Evolutionary conservation across 2,797 vertebrate species (phyloP).

Genomic region (Spatula clypeata): DNA sequence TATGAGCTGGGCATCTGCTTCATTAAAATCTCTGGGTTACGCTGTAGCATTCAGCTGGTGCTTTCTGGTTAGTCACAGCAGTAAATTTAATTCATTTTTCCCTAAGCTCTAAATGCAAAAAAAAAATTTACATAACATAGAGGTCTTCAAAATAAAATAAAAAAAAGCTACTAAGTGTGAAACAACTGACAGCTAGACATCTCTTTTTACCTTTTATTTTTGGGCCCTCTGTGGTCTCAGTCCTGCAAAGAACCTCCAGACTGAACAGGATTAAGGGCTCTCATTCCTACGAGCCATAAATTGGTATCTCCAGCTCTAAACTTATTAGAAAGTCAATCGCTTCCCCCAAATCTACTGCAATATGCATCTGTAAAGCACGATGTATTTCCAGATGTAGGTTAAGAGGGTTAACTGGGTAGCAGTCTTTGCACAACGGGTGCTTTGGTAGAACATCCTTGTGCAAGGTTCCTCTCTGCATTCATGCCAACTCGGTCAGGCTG

Average conservation of each 20-base stretch:
- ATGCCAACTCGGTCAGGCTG: not conserved
- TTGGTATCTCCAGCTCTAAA: not conserved
- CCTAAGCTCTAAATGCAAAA: not conserved
- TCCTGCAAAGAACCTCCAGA: not conserved
- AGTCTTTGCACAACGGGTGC: not conserved
- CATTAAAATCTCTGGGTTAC: not conserved
- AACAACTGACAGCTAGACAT: not conserved
- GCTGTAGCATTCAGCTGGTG: not conserved
- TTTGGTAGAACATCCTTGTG: not conserved
- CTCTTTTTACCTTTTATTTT: not conserved
- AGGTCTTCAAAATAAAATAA: not conserved
- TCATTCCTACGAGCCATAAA: not conserved
- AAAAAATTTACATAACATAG: rapidly evolving
- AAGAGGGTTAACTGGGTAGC: not conserved
- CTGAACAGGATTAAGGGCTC: not conserved
- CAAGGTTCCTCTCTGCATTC: not conserved
- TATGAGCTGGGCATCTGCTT: not conserved
- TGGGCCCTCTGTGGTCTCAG: not conserved
- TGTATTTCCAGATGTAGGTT: not conserved
- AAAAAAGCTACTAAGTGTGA: not conserved
- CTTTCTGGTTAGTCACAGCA: not conserved
- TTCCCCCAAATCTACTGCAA: not conserved
- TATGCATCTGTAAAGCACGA: not conserved
- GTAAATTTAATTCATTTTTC: not conserved
- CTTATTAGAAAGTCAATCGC: not conserved